Percentiles rank a stretch among this genome's conserved stretches.
Evolutionary conservation across 2,113 vertebrate species (phyloP).

Genomic region (Bungarus multicinctus): DNA sequence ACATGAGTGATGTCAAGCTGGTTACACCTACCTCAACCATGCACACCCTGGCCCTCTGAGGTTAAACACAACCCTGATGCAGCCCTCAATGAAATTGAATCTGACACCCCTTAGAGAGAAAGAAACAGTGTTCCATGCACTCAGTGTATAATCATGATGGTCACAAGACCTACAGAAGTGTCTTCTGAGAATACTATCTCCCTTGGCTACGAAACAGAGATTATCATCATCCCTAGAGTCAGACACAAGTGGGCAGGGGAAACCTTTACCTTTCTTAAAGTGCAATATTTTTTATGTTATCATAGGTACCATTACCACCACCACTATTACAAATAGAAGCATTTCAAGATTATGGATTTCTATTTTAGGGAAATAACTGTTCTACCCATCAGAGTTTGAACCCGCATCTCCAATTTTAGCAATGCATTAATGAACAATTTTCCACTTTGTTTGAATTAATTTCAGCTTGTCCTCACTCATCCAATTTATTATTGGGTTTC

Average conservation of each 20-base stretch:
- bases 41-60: too few species aligned
- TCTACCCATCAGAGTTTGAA: background rate
- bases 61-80: too few species aligned
- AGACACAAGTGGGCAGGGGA: background rate
- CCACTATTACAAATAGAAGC: background rate
- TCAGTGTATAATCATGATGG: background rate
- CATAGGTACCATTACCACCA: background rate
- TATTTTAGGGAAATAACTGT: background rate
- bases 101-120: background rate
- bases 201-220: background rate
- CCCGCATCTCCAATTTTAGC: background rate
- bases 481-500: background rate
- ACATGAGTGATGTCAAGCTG: too few species aligned
- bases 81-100: too few species aligned
- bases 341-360: background rate
- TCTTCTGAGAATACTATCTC: background rate
- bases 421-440: background rate
- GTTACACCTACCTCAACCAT: too few species aligned
- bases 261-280: background rate
- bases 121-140: background rate
- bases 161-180: background rate
- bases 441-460: background rate
- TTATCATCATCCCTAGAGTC: background rate
- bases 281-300: background rate
- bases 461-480: background rate